Base-by-base conservation (phyloP, 1,140 invertebrate genomes). In the Stegodyphus dumicola region DNA sequence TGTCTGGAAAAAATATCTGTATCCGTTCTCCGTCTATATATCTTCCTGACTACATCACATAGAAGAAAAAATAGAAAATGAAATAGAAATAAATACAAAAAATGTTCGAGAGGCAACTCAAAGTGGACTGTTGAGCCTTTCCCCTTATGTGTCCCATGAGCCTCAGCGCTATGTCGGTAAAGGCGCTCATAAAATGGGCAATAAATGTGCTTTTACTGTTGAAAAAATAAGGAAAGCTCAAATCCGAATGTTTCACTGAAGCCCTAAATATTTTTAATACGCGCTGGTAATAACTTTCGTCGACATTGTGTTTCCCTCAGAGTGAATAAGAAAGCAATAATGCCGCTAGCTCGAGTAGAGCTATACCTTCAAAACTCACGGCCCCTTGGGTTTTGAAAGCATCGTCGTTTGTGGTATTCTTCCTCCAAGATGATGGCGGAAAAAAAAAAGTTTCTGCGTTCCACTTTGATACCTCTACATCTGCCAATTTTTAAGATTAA, bases 221-320 rank as follows among this genome's bases (percentile, higher is more conserved):
- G 18, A 33, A 77, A 66, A 73, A 81, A 73, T 60, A 60, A 52
- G 53, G 33, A 51, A 70, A 73, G 49, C 70, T 64, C 33, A 73
- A 81, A 81, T 73, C 69, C 66, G 66, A 64, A 60, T 64, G 53
- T 13, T 10, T 51, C 64, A 70, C 77, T 69, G n/a, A n/a, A 79
- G 78, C 13, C 18, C 78, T 81, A 73, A 81, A 81, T 81, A 81
- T 81, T 81, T 81, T 81, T 73, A 81, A 81, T 81, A 81, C 67
- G 54, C 77, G n/a, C n/a, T 17, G 52, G 77, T 70, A 70, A 79
- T 79, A 79, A 79, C 67, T 66, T 70, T 48, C 6, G 33, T 1
- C 33, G 33, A 33, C 33, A 33, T 33, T 33, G 33, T 33, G 33
- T 33, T 33, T 33, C 33, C 33, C 33, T 33, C 33, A 33, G 33